phyloP scores from a whole-genome alignment of 2,113 vertebrate species.

The Gavialis gangeticus region DNA sequence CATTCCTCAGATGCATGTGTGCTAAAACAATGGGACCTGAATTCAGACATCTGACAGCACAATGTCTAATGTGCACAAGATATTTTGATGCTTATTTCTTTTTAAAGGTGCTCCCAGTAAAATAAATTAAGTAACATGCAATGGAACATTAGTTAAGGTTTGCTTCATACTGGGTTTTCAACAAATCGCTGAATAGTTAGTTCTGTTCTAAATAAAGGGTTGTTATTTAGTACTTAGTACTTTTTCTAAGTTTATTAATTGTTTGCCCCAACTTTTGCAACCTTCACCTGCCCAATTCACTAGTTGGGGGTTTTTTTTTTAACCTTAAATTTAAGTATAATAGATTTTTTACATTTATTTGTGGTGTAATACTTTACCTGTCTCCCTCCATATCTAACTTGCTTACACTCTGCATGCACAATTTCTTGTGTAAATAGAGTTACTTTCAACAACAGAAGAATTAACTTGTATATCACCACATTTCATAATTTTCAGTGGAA shows the following conservation, averaged over 20 bases:
- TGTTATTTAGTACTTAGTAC: not conserved
- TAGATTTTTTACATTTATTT: not conserved
- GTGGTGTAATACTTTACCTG: not conserved
- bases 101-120: not conserved
- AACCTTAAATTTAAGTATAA: not conserved
- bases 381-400: accelerated
- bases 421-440: not conserved
- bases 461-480: accelerated
- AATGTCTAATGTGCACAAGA: not conserved
- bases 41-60: not conserved
- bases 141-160: accelerated
- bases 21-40: not conserved
- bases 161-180: not conserved
- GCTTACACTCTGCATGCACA: not conserved
- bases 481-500: accelerated
- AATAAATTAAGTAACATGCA: not conserved
- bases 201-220: not conserved
- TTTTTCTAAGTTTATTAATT: not conserved
- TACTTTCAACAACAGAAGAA: not conserved
- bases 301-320: not conserved
- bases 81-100: not conserved
- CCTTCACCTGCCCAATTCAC: not conserved
- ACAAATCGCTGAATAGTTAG: not conserved
- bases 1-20: too few species aligned
- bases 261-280: not conserved